Evolutionary conservation across 2,888 invertebrate genomes (phyloP).

Genomic region (Homarus gammarus): DNA sequence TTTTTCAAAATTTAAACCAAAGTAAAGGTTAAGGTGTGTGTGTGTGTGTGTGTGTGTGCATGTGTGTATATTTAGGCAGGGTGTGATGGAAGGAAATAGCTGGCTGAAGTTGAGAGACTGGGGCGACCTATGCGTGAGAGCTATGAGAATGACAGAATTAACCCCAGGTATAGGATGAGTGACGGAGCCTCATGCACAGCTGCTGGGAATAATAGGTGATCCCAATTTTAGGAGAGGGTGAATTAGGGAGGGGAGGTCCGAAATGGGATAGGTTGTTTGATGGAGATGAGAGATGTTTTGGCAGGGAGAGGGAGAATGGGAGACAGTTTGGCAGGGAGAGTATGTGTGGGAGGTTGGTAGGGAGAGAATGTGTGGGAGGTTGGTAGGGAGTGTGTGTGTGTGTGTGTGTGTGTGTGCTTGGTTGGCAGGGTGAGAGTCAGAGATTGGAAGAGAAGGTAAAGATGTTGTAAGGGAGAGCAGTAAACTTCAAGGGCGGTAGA

Average conservation of each 20-base stretch:
- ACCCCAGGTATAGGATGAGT: not conserved
- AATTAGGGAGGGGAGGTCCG: slow-evolving; percentile 23
- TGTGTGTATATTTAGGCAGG: no score
- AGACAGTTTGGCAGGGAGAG: no score
- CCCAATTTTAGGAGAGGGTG: slow-evolving; percentile 14
- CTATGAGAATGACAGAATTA: not conserved
- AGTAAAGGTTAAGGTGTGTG: no score
- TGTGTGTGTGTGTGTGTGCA: no score
- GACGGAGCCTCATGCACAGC: slow-evolving; percentile 5
- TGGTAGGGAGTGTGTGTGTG: no score
- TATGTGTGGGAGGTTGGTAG: not conserved
- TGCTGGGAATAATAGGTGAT: slow-evolving; percentile 10
- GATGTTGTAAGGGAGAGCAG: no score
- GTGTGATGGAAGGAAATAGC: slow-evolving; percentile 13
- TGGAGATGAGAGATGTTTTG: slow-evolving; percentile 3
- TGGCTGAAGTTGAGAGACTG: not conserved
- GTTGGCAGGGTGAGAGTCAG: no score
- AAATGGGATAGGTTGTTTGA: slow-evolving; percentile 28
- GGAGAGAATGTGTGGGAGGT: no score
- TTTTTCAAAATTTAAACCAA: no score
- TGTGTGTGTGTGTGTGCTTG: no score
- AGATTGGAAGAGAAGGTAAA: no score
- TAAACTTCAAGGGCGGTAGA: no score
- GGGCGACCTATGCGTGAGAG: not conserved
- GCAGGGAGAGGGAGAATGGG: slow-evolving; percentile 16